A percentile compares a stretch with the other conserved stretches of the same genome.
Conservation (phyloP, 2,888 invertebrate species). For the Catonia carolina region DNA sequence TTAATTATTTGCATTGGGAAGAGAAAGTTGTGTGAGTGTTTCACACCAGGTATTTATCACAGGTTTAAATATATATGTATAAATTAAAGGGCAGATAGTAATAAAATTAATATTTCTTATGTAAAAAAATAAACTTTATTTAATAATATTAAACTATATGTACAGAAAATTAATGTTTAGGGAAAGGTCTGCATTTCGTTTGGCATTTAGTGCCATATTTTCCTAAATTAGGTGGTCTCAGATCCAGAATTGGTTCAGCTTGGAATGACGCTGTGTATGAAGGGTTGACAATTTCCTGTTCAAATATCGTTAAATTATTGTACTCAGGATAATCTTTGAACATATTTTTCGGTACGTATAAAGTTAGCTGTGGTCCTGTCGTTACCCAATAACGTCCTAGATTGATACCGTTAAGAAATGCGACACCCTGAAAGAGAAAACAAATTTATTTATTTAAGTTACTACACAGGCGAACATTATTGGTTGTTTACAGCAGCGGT, state of each 20-base stretch:
- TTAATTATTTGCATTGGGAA: too few relatives aligned
- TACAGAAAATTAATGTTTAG: background rate
- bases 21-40: too few relatives aligned
- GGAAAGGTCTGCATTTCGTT: background rate
- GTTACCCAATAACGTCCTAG: constrained; percentile 37
- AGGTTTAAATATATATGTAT: too few relatives aligned
- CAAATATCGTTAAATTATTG: constrained; percentile 35
- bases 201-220: background rate
- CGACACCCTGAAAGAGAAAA: constrained; percentile 34
- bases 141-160: too few relatives aligned
- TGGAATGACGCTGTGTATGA: background rate
- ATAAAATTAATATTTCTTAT: too few relatives aligned
- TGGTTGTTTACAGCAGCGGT: too few relatives aligned
- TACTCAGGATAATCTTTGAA: constrained; percentile 30
- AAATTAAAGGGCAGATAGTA: too few relatives aligned
- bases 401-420: constrained; percentile 36
- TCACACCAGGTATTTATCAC: too few relatives aligned
- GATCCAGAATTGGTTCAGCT: background rate
- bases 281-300: constrained; percentile 26
- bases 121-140: too few relatives aligned
- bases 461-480: background rate
- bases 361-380: constrained; percentile 36
- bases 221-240: background rate
- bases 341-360: constrained; percentile 35
- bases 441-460: too few relatives aligned